Evolutionary conservation across 37 sponge, comb jelly and placozoan species (phyloP).

Genomic region (Axinella damicornis): DNA sequence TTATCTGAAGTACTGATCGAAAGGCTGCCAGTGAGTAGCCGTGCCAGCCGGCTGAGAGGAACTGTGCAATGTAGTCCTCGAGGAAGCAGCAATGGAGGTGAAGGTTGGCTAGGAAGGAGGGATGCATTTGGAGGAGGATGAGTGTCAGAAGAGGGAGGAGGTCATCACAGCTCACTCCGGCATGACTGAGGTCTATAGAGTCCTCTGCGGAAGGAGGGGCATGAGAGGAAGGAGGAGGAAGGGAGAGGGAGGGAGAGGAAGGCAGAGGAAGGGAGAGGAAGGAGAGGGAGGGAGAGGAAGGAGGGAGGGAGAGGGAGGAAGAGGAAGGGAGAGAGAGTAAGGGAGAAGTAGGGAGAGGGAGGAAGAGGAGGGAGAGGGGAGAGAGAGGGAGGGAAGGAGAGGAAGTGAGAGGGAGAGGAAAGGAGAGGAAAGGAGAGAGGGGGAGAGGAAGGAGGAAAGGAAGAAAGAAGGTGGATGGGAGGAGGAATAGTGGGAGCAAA

Average conservation of each 20-base stretch:
- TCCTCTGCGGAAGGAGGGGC: neutral
- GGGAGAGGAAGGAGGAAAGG: too few relatives aligned
- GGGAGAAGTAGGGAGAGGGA: too few relatives aligned
- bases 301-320: neutral
- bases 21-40: conserved; percentile 45
- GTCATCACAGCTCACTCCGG: conserved; percentile 40
- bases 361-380: too few relatives aligned
- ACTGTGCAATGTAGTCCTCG: conserved; percentile 35
- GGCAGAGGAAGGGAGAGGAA: too few relatives aligned
- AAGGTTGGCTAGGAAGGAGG: conserved; percentile 15
- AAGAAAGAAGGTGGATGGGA: too few relatives aligned
- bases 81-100: conserved; percentile 28
- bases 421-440: too few relatives aligned
- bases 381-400: too few relatives aligned
- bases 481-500: too few relatives aligned
- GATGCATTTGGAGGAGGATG: conserved; percentile 18
- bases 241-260: conserved; percentile 1
- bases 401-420: too few relatives aligned
- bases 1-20: conserved; percentile 15
- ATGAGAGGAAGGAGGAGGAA: neutral
- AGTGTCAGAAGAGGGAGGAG: conserved; percentile 42
- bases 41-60: conserved; percentile 50
- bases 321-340: too few relatives aligned
- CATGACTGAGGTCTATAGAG: neutral
- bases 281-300: too few relatives aligned